Evolutionary conservation across 2,888 invertebrate genomes (phyloP).

Genomic region (Osmoderma eremita): DNA sequence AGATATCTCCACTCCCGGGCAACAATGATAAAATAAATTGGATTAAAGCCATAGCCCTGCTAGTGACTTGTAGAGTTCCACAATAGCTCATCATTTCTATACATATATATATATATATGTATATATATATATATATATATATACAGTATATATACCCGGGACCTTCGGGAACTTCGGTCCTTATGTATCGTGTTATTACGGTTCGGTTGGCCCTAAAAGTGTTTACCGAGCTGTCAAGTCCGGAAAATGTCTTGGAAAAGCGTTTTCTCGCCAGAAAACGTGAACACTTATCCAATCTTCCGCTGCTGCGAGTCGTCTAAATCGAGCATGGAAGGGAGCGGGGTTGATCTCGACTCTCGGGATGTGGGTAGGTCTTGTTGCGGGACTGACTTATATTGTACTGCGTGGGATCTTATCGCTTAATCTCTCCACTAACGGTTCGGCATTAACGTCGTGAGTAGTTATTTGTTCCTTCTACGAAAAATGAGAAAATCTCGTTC

Average conservation of each 20-base stretch:
- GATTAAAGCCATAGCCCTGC: slow-evolving; percentile 64
- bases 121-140: no score
- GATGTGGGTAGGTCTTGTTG: slow-evolving; percentile 9
- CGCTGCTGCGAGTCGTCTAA: slow-evolving; percentile 42
- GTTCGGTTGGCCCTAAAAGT: slow-evolving; percentile 57
- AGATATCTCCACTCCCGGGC: slow-evolving; percentile 59
- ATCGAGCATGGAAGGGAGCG: not conserved
- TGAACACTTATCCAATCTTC: slow-evolving; percentile 63
- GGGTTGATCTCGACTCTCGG: slow-evolving; percentile 1
- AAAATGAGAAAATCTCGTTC: slow-evolving; percentile 5
- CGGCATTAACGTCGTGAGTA: slow-evolving; percentile 26
- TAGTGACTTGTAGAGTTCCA: slow-evolving; percentile 62
- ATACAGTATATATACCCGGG: slow-evolving; percentile 31
- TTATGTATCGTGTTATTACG: slow-evolving; percentile 42
- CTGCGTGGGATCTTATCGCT: slow-evolving; percentile 32
- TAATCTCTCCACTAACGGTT: slow-evolving; percentile 36
- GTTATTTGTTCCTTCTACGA: slow-evolving; percentile 34
- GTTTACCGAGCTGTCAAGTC: slow-evolving; percentile 64
- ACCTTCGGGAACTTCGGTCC: slow-evolving; percentile 25
- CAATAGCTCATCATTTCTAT: slow-evolving; percentile 64
- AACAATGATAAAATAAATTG: slow-evolving; percentile 66
- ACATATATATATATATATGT: no score
- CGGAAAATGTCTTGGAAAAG: slow-evolving; percentile 63
- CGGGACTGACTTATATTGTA: slow-evolving; percentile 25
- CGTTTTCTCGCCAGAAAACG: slow-evolving; percentile 60